Evolutionary conservation across 2,113 vertebrate species (phyloP).

Genomic region (Amia ocellicauda): DNA sequence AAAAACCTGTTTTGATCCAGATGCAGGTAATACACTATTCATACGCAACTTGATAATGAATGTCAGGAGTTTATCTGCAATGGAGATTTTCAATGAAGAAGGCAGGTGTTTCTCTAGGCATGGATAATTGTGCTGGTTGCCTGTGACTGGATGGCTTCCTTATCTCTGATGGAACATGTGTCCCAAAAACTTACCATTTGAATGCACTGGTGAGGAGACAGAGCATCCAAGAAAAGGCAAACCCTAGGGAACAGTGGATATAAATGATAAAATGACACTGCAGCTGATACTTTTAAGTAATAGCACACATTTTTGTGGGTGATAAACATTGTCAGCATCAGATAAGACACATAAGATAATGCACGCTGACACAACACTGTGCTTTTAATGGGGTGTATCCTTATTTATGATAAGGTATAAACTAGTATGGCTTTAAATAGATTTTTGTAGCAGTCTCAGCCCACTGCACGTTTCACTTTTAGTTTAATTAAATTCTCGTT

Average conservation of each 20-base stretch:
- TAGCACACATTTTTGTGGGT: not conserved
- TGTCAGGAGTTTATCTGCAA: no score
- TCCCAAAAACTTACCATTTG: not conserved
- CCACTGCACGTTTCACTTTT: no score
- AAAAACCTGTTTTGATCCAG: no score
- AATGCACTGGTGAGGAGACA: not conserved
- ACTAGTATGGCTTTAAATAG: no score
- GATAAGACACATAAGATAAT: no score
- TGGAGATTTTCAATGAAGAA: not conserved
- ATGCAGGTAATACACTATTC: no score
- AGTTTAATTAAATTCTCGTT: no score
- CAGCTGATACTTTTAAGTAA: not conserved
- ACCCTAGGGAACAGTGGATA: not conserved
- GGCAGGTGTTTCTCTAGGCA: not conserved
- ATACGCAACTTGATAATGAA: no score
- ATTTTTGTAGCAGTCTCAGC: no score
- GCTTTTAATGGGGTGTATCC: no score
- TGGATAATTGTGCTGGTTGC: not conserved
- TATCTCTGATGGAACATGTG: constrained; percentile 1
- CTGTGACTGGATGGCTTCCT: not conserved
- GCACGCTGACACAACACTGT: no score
- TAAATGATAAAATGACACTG: not conserved
- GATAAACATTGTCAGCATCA: not conserved
- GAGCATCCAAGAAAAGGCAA: not conserved
- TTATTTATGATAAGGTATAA: no score